Percentiles rank a stretch among this genome's conserved stretches.
Evolutionary conservation across 2,797 vertebrate species (phyloP).

Genomic region (Hippopotamyrus pictus): DNA sequence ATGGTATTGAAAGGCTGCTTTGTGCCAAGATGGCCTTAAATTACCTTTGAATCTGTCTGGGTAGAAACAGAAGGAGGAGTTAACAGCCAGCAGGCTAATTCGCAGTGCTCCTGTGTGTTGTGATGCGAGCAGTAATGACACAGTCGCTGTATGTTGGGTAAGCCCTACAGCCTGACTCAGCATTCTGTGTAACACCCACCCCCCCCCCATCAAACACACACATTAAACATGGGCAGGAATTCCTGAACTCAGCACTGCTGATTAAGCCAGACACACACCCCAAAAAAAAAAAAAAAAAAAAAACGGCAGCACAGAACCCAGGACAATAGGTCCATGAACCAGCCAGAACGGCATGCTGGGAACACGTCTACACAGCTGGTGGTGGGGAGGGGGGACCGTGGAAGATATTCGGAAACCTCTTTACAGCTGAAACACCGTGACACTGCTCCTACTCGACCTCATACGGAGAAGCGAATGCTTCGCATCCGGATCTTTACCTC

Average conservation of each 20-base stretch:
- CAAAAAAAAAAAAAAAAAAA: constrained; percentile 34
- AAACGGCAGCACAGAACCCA: constrained; percentile 40
- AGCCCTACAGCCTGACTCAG: constrained; percentile 22
- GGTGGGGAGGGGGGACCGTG: neutral
- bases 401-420: neutral
- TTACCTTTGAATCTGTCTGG: neutral
- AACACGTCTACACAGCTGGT: neutral
- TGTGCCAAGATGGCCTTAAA: neutral
- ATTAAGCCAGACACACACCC: constrained; percentile 61
- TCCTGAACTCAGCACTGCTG: constrained; percentile 65
- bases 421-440: neutral
- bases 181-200: neutral
- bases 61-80: neutral
- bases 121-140: constrained; percentile 13
- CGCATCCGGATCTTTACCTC: neutral
- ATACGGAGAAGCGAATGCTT: neutral
- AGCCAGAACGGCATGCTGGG: neutral
- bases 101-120: neutral
- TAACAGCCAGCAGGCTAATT: neutral
- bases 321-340: constrained; percentile 38
- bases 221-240: constrained; percentile 54
- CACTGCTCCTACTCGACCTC: neutral
- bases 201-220: neutral
- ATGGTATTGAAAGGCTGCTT: neutral
- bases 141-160: neutral